Base-by-base conservation (phyloP, 2,888 invertebrate genomes). In the Heliconius hortense region DNA sequence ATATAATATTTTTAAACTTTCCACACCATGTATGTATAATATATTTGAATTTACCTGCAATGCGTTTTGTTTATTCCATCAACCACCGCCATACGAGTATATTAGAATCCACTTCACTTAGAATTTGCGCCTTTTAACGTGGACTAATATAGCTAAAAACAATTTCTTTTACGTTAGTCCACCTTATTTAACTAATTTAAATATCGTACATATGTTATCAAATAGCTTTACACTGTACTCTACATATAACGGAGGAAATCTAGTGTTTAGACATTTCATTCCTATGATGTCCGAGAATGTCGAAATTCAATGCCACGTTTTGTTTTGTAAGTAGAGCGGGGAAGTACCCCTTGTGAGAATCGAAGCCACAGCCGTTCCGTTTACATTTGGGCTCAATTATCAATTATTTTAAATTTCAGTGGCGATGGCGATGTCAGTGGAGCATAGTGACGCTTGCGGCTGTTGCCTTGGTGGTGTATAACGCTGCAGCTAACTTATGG, bases 361-460 rank as follows among this genome's bases (percentile, higher is more conserved):
- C n/a, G n/a, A 56, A 56, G 4, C 11, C 4, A 56, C 8, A 3
- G 11, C n/a, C n/a, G 10, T n/a, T 56, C 10, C 56, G 10, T 11
- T 56, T n/a, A 56, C n/a, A 56, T 3, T 56, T n/a, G 10, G n/a
- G 7, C n/a, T 56, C 56, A 11, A n/a, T 56, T n/a, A 56, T n/a
- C 39, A 39, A 63, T 2, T 39, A 35, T 24, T 66, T 13, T 13
- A 8, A 15, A 39, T 81, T 80, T 74, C 87, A 94, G 94, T 92
- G 91, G 90, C 88, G 89, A 53, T 93, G 93, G 92, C 91, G 96
- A 83, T 95, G 96, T 82, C 94, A 95, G 86, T 96, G 96, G 96
- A 96, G 96, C 87, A 88, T 96, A 82, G 95, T 96, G 83, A 93
- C 96, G 79, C 88, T 95, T 76, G 95, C 95, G 81, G 95, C 96